A percentile compares a stretch with the other conserved stretches of the same genome.
phyloP scores from a whole-genome alignment of 1,140 invertebrate genomes.

The Drosophila subpulchrella region DNA sequence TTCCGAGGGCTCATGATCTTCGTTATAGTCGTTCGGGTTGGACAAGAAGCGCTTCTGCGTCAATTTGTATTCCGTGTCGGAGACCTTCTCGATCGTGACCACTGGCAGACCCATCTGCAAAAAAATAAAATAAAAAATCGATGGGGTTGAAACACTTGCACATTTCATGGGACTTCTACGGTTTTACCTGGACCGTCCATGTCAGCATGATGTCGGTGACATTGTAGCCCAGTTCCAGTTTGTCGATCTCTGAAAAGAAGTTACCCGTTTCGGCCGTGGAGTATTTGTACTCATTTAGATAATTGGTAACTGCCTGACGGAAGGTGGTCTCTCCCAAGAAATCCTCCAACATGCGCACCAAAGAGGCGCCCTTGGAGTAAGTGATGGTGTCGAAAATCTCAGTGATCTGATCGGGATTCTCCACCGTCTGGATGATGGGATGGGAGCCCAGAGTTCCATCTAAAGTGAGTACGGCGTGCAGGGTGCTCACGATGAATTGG shows the following conservation, averaged over 20 bases:
- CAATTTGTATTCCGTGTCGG: constrained; percentile 87
- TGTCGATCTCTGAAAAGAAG: constrained; percentile 89
- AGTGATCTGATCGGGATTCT: constrained; percentile 95
- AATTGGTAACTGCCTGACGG: constrained; percentile 89
- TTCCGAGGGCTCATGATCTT: constrained; percentile 85
- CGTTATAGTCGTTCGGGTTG: constrained; percentile 87
- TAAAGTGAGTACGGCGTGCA: constrained; percentile 90
- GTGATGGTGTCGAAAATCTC: constrained; percentile 97
- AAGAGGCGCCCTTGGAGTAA: constrained; percentile 95
- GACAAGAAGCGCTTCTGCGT: constrained; percentile 91
- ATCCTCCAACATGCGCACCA: constrained; percentile 95
- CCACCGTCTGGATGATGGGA: constrained; percentile 93
- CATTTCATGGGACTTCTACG: background rate
- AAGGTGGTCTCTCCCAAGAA: constrained; percentile 93
- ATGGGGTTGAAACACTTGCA: constrained; percentile 13
- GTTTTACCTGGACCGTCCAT: constrained; percentile 89
- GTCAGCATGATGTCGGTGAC: constrained; percentile 93
- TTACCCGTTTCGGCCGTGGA: constrained; percentile 92
- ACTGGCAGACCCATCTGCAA: constrained; percentile 95
- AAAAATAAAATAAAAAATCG: constrained; percentile 22
- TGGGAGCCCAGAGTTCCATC: constrained; percentile 94
- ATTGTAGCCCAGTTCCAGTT: constrained; percentile 65
- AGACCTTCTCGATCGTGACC: constrained; percentile 86
- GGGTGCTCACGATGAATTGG: constrained; percentile 90
- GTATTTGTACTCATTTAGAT: constrained; percentile 90